Evolutionary conservation across 2,113 vertebrate genomes (phyloP).

Genomic region (Cynopterus brachyotis): DNA sequence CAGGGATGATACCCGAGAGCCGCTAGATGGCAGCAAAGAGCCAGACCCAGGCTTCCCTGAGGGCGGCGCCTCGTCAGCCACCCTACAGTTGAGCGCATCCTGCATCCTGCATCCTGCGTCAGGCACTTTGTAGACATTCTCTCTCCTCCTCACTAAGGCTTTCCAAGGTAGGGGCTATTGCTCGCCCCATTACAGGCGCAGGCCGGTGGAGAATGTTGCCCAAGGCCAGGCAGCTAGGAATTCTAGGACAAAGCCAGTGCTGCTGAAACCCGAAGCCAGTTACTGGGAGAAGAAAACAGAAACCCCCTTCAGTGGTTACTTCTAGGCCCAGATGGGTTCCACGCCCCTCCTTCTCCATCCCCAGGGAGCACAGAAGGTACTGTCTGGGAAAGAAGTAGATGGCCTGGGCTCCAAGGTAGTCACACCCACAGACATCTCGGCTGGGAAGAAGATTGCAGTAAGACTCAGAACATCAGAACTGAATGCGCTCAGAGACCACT

Average conservation of each 20-base stretch:
- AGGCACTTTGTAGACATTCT: neutral
- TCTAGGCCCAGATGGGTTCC: neutral
- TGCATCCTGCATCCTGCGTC: neutral
- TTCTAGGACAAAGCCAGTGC: neutral
- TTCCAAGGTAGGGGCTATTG: neutral
- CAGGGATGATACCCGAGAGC: neutral
- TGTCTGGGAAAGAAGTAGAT: fast-evolving
- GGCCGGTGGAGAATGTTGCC: neutral
- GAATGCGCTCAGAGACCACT: neutral
- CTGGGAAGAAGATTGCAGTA: neutral
- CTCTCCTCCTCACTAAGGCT: neutral
- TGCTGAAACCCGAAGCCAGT: neutral
- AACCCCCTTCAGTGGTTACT: neutral
- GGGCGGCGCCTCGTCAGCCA: neutral
- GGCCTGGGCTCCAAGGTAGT: neutral
- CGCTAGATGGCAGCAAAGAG: slow-evolving; percentile 60
- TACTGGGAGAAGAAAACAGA: neutral
- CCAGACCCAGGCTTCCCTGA: neutral
- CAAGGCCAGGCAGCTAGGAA: neutral
- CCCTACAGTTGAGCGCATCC: neutral
- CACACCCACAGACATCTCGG: neutral
- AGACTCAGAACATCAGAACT: neutral
- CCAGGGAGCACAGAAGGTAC: neutral
- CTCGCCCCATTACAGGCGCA: neutral
- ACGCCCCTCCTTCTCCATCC: too few species aligned